Conservation (phyloP, 2,888 invertebrate species). For the Pardosa pseudoannulata region DNA sequence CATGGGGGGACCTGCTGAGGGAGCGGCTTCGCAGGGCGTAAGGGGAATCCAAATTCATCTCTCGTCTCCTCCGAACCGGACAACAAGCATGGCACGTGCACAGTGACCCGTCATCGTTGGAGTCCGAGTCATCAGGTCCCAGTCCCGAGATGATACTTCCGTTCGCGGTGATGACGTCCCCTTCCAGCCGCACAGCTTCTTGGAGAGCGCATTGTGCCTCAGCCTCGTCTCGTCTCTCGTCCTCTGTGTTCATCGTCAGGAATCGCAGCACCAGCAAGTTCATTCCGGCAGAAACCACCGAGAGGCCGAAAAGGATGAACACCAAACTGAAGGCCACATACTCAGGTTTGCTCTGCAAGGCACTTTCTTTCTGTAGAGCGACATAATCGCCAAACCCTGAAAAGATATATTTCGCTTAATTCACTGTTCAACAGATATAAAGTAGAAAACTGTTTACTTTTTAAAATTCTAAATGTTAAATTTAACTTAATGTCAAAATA, state of each 20-base stretch:
- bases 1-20: constrained; percentile 52
- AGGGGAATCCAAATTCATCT: constrained; percentile 74
- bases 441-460: too few relatives aligned
- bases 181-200: constrained; percentile 95
- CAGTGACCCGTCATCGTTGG: constrained; percentile 82
- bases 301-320: constrained; percentile 98
- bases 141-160: constrained; percentile 75
- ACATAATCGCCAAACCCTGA: constrained; percentile 96
- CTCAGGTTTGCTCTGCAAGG: constrained; percentile 93
- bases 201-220: constrained; percentile 95
- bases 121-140: constrained; percentile 74
- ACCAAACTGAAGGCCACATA: constrained; percentile 97
- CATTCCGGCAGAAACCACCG: constrained; percentile 98
- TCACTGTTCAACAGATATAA: too few relatives aligned
- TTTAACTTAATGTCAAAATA: too few relatives aligned
- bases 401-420: too few relatives aligned
- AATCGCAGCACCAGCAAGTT: constrained; percentile 96
- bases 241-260: constrained; percentile 98
- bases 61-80: constrained; percentile 79
- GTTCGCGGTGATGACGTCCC: constrained; percentile 88
- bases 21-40: constrained; percentile 55
- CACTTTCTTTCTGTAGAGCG: constrained; percentile 96
- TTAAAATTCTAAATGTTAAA: too few relatives aligned
- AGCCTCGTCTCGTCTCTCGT: constrained; percentile 95
- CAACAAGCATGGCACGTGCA: constrained; percentile 84